Conservation (phyloP, 2,113 vertebrate genomes). For the Apteryx mantelli region DNA sequence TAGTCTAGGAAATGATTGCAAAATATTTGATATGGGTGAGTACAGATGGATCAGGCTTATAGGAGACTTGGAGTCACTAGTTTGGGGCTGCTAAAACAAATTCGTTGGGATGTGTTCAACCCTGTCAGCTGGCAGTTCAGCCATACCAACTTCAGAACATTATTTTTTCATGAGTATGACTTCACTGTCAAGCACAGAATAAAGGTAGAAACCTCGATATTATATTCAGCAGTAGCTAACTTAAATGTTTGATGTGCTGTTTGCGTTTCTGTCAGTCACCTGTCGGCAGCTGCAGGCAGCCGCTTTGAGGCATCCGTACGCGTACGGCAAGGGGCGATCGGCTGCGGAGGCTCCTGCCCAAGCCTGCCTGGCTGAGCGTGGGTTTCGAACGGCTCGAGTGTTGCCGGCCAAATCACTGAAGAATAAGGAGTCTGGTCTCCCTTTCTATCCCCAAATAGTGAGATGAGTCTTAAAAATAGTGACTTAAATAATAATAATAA, state of each 20-base stretch:
- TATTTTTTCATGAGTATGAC: background rate
- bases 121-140: background rate
- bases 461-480: background rate
- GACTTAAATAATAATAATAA: background rate
- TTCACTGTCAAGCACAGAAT: background rate
- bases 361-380: rapidly evolving
- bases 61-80: background rate
- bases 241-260: background rate
- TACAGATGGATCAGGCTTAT: background rate
- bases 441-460: background rate
- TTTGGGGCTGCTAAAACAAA: background rate
- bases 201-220: background rate
- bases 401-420: background rate
- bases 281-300: background rate
- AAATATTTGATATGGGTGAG: background rate
- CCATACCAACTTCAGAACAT: background rate
- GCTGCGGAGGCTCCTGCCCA: background rate
- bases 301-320: background rate
- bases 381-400: background rate
- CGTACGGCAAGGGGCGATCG: background rate
- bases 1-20: background rate
- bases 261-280: background rate
- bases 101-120: background rate
- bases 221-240: background rate
- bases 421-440: rapidly evolving